Base-by-base conservation (phyloP, 2,888 invertebrate species). In the Sialis fuliginosa region DNA sequence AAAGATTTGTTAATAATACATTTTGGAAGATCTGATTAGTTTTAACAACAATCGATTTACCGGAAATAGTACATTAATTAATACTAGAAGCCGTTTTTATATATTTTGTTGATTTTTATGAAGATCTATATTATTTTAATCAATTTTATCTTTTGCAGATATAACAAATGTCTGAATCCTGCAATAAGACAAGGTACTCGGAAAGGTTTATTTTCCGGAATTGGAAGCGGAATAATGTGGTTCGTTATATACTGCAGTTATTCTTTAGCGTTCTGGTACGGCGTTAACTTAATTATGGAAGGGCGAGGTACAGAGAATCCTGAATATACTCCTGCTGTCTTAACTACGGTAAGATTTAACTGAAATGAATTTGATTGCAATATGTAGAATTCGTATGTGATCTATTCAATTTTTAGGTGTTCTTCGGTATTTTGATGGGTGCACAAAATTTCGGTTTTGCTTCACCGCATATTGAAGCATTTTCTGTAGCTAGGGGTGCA, bases 191-290 rank as follows among this genome's bases (percentile, higher is more conserved):
- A 73, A 10, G 82, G 82, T 0, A 67, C 68, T 0, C 70, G 64
- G 52, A 75, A 80, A 54, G 81, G 81, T 1, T 60, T 81, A 45
- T 79, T 72, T 58, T 76, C 80, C 0, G 82, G 82, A 0, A 61
- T 82, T 1, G 82, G 83, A 1, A 75, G 76, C 39, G 82, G 77
- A 0, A 56, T 78, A 0, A 79, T 82, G 76, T 85, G 84, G 84
- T 67, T 83, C 42, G 75, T 85, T 46, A 78, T 83, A 45, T 86
- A 82, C 58, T 68, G 73, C 30, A 77, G 81, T 45, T 83, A 83
- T 59, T 77, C 83, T 0, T 59, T 86, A 6, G 76, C 82, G 1
- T 82, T 87, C 62, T 87, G 84, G 81, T 87, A 84, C 58, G 88
- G 88, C 0, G 77, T 83, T 0, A 70, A 71, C 33, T 66, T 87